Evolutionary conservation across 2,888 invertebrate genomes (phyloP), one percentile per base, ranked within the genome.

Genomic region (Cheilosia scutellata): DNA sequence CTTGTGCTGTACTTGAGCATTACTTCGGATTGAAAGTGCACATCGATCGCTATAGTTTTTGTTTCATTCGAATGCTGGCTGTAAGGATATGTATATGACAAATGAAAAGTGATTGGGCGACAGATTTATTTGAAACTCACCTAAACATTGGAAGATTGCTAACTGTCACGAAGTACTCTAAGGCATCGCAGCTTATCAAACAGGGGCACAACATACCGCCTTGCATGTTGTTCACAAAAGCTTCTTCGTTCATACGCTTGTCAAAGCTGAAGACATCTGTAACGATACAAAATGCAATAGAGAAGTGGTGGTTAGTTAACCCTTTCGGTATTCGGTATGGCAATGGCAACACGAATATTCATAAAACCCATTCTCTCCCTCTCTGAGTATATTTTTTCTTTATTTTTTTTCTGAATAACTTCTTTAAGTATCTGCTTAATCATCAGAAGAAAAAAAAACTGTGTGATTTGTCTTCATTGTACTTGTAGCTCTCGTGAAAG

Each of bases 1-100:
- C 93, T 93, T 0, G 92, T 93, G 51, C 93, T 90, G 86, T 92
- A 93, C 16, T 92, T 91, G 42, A 93, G 90, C 60, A 92, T 90
- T 25, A 91, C 90, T 6, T 91, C 91, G 27, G 91, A 89, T 65
- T 91, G 91, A 78, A 92, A 93, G 87, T 93, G 93, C 1, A 93
- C 90, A 88, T 93, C 93, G 11, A 93, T 80, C 37, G 89, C 89
- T 53, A 91, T 90, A 5, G 88, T 75, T 33, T 88, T 88, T 0
- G 86, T 60, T 7, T 82, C 62, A 33, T 87, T 79, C 5, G 87
- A 62, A 0, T n/a, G 5, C 0, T 13, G 40, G 2, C 89, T 90
- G 51, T 4, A 11, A 9, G 55, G 53, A 51, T 11, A 13, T 47
- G 5, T 20, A 5, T 20, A 20, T 20, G 20, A 20, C 1, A 20